Base-by-base conservation (phyloP, 2,797 vertebrate species). In the Gymnodraco acuticeps region DNA sequence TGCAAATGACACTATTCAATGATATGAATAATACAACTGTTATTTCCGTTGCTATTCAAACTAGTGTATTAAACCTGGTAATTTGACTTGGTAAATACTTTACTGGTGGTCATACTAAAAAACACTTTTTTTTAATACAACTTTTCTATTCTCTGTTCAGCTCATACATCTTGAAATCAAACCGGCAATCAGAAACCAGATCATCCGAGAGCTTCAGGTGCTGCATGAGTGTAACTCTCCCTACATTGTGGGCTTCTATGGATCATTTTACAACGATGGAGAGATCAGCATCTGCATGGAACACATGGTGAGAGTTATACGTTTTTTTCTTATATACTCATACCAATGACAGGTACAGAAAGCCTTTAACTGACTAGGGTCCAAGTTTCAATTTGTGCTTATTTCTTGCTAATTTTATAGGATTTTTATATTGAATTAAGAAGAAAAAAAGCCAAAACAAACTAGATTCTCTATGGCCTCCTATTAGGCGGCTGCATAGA, bases 201-300 rank as follows among this genome's bases (percentile, higher is more conserved):
- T 99, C 73, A 99, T 99, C 90, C 92, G 97, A 3, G 98, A 99
- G 93, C 96, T 99, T 75, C 98, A 98, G 90, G 98, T 99, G 67
- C 93, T 99, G 67, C 98, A 99, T 0, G 96, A 98, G 87, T 99
- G 98, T 68, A 99, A 98, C 73, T 99, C 98, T 0, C 98, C 98
- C 0, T 99, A 99, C 85, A 99, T 99, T 0, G 98, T 99, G 78
- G 97, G 98, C 20, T 99, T 99, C 83, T 99, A 99, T 0, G 98
- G 98, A 11, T 96, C 97, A 20, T 98, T 98, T 92, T 99, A 98
- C 94, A 98, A 95, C 0, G 97, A 99, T 0, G 97, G 97, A 0
- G 97, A 98, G 94, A 98, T 98, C 88, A 98, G 97, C 93, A 97
- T 99, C 91, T 98, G 97, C 88, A 99, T 99, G 97, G 97, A 99